Conservation (phyloP, 2,113 vertebrate genomes). For the Gasterosteus aculeatus region DNA sequence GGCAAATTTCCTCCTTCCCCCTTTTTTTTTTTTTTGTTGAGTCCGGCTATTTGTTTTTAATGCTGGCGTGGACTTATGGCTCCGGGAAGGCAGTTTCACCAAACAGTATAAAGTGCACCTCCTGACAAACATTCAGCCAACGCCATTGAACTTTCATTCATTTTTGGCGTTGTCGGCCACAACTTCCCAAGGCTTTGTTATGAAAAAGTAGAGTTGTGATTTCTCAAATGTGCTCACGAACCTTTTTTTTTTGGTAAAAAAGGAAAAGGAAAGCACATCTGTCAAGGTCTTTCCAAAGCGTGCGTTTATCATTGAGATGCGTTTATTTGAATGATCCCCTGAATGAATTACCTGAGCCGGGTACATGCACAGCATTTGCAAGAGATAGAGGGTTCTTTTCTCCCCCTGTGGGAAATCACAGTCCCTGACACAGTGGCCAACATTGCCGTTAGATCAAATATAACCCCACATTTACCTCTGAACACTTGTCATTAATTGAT, state of each 20-base stretch:
- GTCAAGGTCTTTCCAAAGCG: constrained; percentile 64
- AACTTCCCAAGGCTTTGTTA: constrained; percentile 75
- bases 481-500: constrained; percentile 57
- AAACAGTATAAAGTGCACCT: constrained; percentile 71
- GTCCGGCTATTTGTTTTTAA: constrained; percentile 79
- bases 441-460: constrained; percentile 68
- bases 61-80: constrained; percentile 75
- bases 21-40: constrained; percentile 61
- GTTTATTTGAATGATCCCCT: constrained; percentile 76
- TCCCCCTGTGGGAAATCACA: constrained; percentile 79
- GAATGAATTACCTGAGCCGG: constrained; percentile 69
- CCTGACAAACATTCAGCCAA: constrained; percentile 75
- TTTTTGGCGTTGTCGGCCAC: constrained; percentile 67
- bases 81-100: constrained; percentile 65
- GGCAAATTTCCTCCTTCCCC: constrained; percentile 76
- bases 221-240: constrained; percentile 57
- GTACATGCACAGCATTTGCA: constrained; percentile 71
- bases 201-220: constrained; percentile 64
- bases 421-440: constrained; percentile 65
- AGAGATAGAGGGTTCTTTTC: constrained; percentile 54
- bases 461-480: constrained; percentile 63
- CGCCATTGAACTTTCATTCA: constrained; percentile 77
- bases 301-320: constrained; percentile 72
- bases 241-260: neutral
- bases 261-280: constrained; percentile 40